Evolutionary conservation across 1,140 invertebrate species (phyloP), one percentile per base, ranked within the genome.

Genomic region (Trachymyrmex cornetzi): DNA sequence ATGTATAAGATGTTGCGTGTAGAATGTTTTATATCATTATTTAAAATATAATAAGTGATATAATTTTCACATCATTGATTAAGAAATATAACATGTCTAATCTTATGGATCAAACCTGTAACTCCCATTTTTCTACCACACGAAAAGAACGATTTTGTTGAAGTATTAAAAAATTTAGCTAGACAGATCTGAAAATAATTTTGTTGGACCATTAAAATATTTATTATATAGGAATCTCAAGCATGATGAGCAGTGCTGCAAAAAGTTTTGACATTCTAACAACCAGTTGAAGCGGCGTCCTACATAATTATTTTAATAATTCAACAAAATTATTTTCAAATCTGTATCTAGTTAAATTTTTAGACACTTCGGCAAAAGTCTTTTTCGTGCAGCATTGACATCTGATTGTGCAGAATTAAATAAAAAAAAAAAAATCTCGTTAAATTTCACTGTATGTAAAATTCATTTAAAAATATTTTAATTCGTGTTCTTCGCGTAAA

Each of bases 381-480:
- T 44, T 44, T 44, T 11, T 9, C 30, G 9, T 27, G 38, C 11
- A 66, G 12, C 67, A 48, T 16, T 16, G 38, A 12, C 9, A 6
- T 50, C 22, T 24, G 2, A 30, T 74, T 27, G 22, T 14, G 16
- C 0, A 19, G 66, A 86, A 81, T 63, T 57, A 57, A 57, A 22
- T n/a, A 57, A 9, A 38, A 34, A 71, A 50, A 72, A 30, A 34
- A 34, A 30, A 34, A 34, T 16, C 38, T 71, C 27, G 24, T 71
- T 19, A 22, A 55, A 27, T 72, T 30, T 55, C 19, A 12, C 19
- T 11, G 2, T n/a, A n/a, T 19, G 4, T 67, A 67, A 55, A 34
- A 12, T 34, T 72, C 11, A 22, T 55, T 34, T 55, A 34, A 55
- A 55, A 30, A 72, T 55, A 72, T 55, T 72, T 30, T 72, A 30